Conservation (phyloP, 2,888 invertebrate species). For the Orthosia gothica region DNA sequence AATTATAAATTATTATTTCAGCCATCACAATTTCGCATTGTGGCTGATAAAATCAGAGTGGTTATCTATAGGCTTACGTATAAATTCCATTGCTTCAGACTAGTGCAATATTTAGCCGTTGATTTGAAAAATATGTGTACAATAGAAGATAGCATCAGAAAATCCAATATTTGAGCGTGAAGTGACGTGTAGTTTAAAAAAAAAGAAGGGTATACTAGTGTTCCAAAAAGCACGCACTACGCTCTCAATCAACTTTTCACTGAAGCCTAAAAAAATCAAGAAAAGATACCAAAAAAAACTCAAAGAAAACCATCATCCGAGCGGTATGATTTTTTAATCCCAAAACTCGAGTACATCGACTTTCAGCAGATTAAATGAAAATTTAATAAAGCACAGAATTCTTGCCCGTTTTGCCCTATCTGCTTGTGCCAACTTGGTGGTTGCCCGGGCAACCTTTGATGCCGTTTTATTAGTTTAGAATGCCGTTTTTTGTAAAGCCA, state of each 20-base stretch:
- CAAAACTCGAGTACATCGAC: slow-evolving; percentile 21
- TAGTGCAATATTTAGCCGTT: too few species aligned
- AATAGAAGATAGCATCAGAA: too few species aligned
- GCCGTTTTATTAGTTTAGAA: slow-evolving; percentile 36
- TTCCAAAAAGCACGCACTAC: too few species aligned
- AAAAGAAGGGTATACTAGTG: too few species aligned
- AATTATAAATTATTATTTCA: too few species aligned
- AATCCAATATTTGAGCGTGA: too few species aligned
- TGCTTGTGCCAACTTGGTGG: background rate
- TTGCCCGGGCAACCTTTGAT: slow-evolving; percentile 43
- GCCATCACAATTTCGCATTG: too few species aligned
- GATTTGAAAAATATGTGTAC: too few species aligned
- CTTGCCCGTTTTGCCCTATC: background rate
- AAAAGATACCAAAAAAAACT: background rate
- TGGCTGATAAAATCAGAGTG: too few species aligned
- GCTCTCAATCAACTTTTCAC: background rate
- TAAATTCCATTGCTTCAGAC: too few species aligned
- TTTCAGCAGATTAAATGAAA: slow-evolving; percentile 56
- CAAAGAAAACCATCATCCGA: background rate
- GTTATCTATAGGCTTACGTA: too few species aligned
- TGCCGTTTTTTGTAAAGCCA: slow-evolving; percentile 12
- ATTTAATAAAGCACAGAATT: slow-evolving; percentile 57
- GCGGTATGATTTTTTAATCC: slow-evolving; percentile 41
- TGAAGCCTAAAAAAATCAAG: background rate
- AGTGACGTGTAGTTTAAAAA: too few species aligned